These are phyloP conservation scores for Megalops cyprinoides DNA, from an alignment of 2,797 vertebrate species.

Conservation along the genomic window DNA sequence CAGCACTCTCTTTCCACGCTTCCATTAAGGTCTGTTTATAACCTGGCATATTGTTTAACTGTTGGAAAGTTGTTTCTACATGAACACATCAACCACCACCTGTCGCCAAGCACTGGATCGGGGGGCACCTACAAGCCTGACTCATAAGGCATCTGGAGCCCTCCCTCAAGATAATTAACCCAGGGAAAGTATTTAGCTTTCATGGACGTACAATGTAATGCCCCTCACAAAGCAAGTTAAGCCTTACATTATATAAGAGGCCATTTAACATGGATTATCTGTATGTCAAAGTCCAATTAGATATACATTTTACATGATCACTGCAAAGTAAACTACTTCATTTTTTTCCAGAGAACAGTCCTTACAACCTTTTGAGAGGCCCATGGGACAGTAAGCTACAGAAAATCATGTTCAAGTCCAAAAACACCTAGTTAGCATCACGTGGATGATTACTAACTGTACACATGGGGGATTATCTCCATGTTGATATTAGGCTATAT, in stretches of 20 bases:
- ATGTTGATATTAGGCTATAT: background rate
- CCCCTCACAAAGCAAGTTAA: no score
- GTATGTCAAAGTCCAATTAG: background rate
- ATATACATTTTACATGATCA: background rate
- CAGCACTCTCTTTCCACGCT: slow-evolving; percentile 12
- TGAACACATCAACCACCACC: slow-evolving; percentile 42
- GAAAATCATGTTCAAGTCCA: background rate
- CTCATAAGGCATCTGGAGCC: background rate
- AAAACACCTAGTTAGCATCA: background rate
- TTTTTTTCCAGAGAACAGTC: background rate
- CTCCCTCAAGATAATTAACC: background rate
- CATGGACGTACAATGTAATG: no score
- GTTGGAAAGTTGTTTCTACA: slow-evolving; percentile 35
- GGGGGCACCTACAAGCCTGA: slow-evolving; percentile 32
- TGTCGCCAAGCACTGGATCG: slow-evolving; percentile 36
- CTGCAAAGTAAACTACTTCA: background rate
- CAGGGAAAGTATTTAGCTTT: background rate
- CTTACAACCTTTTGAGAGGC: background rate
- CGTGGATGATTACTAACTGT: background rate
- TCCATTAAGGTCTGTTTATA: slow-evolving; percentile 25
- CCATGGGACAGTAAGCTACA: background rate
- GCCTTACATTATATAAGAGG: no score
- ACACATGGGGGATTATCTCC: background rate
- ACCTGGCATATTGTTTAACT: slow-evolving; percentile 27
- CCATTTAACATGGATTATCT: no score